phyloP scores from a whole-genome alignment of 2,797 vertebrate genomes.

The Sarcophilus harrisii region DNA sequence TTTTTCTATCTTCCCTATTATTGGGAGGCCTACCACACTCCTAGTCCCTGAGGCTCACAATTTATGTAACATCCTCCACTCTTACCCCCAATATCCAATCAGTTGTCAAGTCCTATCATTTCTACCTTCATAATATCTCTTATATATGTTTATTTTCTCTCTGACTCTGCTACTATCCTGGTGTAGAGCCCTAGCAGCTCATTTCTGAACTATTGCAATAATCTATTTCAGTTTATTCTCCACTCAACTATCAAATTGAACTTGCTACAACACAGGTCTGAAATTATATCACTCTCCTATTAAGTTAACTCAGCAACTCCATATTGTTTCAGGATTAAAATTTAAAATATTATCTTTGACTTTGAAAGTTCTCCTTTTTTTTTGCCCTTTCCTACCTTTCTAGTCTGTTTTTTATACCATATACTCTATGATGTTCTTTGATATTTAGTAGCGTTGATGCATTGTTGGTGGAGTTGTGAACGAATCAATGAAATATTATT shows the following conservation, averaged over 20 bases:
- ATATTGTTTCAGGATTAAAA: too few relatives aligned
- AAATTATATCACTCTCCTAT: background rate
- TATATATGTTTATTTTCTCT: too few relatives aligned
- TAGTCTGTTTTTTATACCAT: background rate
- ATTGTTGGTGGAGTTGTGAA: too few relatives aligned
- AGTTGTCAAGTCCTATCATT: background rate
- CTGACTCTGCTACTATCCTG: background rate
- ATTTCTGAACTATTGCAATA: background rate
- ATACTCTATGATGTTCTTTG: background rate
- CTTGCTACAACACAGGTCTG: background rate
- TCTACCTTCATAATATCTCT: background rate
- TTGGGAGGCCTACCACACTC: background rate
- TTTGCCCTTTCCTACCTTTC: background rate
- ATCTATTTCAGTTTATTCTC: background rate
- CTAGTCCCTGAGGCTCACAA: background rate
- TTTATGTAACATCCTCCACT: background rate
- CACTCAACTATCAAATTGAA: background rate
- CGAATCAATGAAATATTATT: too few relatives aligned
- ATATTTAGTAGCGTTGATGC: background rate
- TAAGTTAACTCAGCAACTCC: background rate
- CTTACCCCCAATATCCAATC: background rate
- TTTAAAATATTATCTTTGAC: background rate
- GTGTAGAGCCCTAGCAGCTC: background rate
- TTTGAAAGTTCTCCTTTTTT: background rate
- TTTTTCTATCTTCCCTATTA: background rate